Base-by-base conservation (phyloP, 2,797 vertebrate species). In the Tokudaia tokunoshimensis region DNA sequence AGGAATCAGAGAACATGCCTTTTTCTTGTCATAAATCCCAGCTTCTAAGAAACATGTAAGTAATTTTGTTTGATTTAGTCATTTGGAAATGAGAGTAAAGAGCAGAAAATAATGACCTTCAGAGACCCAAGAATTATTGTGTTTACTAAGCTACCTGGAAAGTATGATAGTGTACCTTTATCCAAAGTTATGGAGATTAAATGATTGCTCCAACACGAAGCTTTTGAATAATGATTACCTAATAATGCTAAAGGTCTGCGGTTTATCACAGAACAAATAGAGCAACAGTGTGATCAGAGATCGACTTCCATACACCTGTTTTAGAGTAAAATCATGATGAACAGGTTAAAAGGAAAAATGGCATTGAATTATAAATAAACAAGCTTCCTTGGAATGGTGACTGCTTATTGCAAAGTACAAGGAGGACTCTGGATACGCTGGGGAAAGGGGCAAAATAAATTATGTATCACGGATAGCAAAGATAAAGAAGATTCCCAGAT, bases 381-480 rank as follows among this genome's bases (percentile, higher is more conserved):
- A 89, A 6, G 31, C 13, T 94, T 86, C 83, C 70, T 93, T 52
- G 34, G 59, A 93, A 93, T 15, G 34, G 8, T 83, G 52, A 67
- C 44, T 92, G 52, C 11, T 95, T 97, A 93, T 79, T 70, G 22
- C 20, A 81, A 89, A 92, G 31, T 75, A 26, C 47, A 92, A 41
- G 7, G 29, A 95, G 4, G 41, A 83, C 29, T 96, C 65, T 90
- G 67, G 13, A 79, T 15, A 91, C 31, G 1, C 19, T 91, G 37
- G 22, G 74, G 37, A 88, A 85, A 79, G 44, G 20, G 44, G 15
- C n/a, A 50, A 95, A 96, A 95, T 94, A 92, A 93, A 95, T 93
- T 90, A 88, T 75, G 31, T 44, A 93, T 80, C 44, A 52, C 22
- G 24, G 89, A 63, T 59, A 86, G 10, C 41, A 96, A 96, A 86